These are phyloP conservation scores for Ascidia mentula DNA, from an alignment of 23 tunicate genomes.

Conservation along the genomic window DNA sequence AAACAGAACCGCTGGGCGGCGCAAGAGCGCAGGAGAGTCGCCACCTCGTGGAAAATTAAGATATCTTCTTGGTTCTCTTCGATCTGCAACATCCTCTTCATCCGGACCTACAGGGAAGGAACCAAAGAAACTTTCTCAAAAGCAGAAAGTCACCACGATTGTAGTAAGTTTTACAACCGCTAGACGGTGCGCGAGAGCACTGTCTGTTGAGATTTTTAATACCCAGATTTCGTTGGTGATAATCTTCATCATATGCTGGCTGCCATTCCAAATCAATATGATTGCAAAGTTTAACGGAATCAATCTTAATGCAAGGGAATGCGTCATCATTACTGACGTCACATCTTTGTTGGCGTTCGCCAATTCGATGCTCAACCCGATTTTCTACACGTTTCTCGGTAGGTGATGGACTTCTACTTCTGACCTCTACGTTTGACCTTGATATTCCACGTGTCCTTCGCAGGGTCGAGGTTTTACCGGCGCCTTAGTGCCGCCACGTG, in stretches of 20 bases:
- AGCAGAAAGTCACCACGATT: constrained; percentile 41
- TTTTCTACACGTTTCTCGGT: constrained; percentile 77
- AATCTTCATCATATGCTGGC: constrained; percentile 53
- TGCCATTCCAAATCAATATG: constrained; percentile 27
- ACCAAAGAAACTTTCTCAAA: constrained; percentile 17
- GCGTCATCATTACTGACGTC: constrained; percentile 12
- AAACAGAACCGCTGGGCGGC: constrained; percentile 11
- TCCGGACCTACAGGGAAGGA: background rate
- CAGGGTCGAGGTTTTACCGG: constrained; percentile 39
- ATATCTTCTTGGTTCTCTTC: background rate
- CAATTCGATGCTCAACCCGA: constrained; percentile 74
- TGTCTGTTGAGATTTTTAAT: background rate
- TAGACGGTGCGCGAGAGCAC: background rate
- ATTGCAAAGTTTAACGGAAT: constrained; percentile 22
- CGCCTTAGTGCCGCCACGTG: constrained; percentile 26
- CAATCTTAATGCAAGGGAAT: background rate
- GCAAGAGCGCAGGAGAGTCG: constrained; percentile 20
- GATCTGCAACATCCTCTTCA: constrained; percentile 8
- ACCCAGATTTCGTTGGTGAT: constrained; percentile 45
- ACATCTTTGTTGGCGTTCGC: constrained; percentile 40
- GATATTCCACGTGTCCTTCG: background rate
- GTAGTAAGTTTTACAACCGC: constrained; percentile 33
- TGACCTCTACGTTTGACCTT: too few relatives aligned
- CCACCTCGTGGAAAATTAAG: background rate
- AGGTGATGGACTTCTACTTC: background rate